A percentile compares a stretch with the other conserved stretches of the same genome.
Evolutionary conservation across 2,797 vertebrate species (phyloP).

Genomic region (Cuculus canorus): DNA sequence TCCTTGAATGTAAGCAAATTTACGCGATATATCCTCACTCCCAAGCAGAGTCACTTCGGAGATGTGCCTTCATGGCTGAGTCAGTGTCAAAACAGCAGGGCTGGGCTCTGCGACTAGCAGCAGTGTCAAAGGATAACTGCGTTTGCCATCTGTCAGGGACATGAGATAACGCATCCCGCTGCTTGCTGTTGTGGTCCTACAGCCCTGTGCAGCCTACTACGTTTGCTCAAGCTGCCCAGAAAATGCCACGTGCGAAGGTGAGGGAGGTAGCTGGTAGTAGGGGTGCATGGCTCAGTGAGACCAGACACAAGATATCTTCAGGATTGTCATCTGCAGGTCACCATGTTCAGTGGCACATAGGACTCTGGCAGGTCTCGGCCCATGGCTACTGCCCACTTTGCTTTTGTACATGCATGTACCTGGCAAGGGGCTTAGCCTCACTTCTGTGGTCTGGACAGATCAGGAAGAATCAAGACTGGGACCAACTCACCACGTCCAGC

Average conservation of each 20-base stretch:
- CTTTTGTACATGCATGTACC: neutral
- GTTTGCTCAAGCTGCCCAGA: accelerated
- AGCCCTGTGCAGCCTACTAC: accelerated
- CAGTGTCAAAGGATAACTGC: neutral
- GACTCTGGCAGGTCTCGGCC: neutral
- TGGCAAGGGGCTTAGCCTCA: neutral
- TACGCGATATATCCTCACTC: neutral
- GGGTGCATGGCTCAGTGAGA: neutral
- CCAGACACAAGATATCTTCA: neutral
- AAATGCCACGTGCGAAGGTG: accelerated
- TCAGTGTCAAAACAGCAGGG: constrained; percentile 17
- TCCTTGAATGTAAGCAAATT: neutral
- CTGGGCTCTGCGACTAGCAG: neutral
- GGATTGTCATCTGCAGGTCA: neutral
- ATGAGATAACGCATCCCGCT: neutral
- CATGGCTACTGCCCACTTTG: neutral
- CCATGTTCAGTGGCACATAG: neutral
- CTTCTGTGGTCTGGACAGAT: neutral
- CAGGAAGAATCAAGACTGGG: neutral
- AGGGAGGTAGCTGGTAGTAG: neutral
- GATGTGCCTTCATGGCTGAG: neutral
- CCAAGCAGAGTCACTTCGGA: constrained; percentile 18
- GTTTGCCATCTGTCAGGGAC: constrained; percentile 34
- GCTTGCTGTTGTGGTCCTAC: neutral
- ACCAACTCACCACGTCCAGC: neutral